phyloP scores from a whole-genome alignment of 2,888 invertebrate genomes.

The Fabriciana adippe region DNA sequence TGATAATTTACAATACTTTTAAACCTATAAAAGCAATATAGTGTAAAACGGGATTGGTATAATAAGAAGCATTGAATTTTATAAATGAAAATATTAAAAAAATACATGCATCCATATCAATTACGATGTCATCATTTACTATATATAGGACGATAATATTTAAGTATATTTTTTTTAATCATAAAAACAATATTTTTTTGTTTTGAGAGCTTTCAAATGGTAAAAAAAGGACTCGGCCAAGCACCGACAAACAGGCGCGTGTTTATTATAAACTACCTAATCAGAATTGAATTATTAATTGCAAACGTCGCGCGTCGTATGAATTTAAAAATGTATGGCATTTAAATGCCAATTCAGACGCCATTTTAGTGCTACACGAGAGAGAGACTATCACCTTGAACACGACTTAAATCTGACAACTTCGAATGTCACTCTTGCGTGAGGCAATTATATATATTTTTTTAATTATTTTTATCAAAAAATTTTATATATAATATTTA shows the following conservation, averaged over 20 bases:
- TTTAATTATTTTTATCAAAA: constrained; percentile 33
- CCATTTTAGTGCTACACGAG: constrained; percentile 74
- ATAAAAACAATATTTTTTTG: background rate
- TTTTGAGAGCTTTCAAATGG: constrained; percentile 57
- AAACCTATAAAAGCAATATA: constrained; percentile 31
- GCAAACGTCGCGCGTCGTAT: constrained; percentile 70
- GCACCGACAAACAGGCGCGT: constrained; percentile 55
- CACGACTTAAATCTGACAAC: constrained; percentile 81
- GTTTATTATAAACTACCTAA: constrained; percentile 73
- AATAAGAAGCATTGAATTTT: constrained; percentile 19
- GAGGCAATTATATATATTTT: constrained; percentile 56
- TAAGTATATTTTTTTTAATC: background rate
- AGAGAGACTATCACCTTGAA: constrained; percentile 80
- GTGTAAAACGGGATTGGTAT: constrained; percentile 35
- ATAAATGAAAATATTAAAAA: constrained; percentile 1
- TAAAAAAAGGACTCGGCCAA: constrained; percentile 56
- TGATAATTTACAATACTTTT: constrained; percentile 28
- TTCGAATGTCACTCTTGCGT: constrained; percentile 77
- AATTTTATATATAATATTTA: background rate
- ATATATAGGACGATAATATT: background rate
- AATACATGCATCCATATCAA: too few relatives aligned
- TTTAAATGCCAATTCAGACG: constrained; percentile 79
- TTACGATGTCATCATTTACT: background rate
- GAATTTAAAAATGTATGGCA: constrained; percentile 81
- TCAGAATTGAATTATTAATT: constrained; percentile 77